phyloP scores from a whole-genome alignment of 2,113 vertebrate genomes.

The Oxyruncus cristatus region DNA sequence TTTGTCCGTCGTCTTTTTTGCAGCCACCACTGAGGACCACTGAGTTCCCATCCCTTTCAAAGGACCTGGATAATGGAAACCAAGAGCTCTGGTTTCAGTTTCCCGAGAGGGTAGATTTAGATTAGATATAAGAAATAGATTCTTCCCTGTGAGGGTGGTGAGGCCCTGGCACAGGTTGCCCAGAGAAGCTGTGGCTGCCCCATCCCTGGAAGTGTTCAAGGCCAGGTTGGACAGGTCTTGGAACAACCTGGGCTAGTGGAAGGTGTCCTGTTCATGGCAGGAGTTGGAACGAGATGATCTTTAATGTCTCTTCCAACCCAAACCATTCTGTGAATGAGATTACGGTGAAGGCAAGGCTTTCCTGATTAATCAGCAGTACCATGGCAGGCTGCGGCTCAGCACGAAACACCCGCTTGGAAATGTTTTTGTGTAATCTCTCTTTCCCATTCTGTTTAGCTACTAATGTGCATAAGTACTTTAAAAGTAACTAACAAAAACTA shows the following conservation, averaged over 20 bases:
- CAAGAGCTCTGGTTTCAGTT: background rate
- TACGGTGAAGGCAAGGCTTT: background rate
- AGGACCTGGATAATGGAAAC: background rate
- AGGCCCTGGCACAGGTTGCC: background rate
- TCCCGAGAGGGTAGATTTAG: background rate
- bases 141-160: fast-evolving
- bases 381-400: background rate
- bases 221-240: fast-evolving
- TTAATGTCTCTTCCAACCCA: background rate
- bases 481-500: slow-evolving; percentile 42
- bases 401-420: background rate
- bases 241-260: fast-evolving
- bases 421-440: background rate
- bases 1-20: background rate
- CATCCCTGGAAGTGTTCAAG: background rate
- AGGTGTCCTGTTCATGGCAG: background rate
- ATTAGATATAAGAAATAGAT: background rate
- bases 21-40: background rate
- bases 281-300: background rate
- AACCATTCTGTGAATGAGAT: background rate
- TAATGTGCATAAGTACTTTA: slow-evolving; percentile 51
- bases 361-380: background rate
- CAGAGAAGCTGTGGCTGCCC: background rate
- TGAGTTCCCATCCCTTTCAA: background rate
- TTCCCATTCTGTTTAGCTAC: slow-evolving; percentile 19